Evolutionary conservation across 2,888 invertebrate species (phyloP).

Genomic region (Sinopyrophorus schimmeli): DNA sequence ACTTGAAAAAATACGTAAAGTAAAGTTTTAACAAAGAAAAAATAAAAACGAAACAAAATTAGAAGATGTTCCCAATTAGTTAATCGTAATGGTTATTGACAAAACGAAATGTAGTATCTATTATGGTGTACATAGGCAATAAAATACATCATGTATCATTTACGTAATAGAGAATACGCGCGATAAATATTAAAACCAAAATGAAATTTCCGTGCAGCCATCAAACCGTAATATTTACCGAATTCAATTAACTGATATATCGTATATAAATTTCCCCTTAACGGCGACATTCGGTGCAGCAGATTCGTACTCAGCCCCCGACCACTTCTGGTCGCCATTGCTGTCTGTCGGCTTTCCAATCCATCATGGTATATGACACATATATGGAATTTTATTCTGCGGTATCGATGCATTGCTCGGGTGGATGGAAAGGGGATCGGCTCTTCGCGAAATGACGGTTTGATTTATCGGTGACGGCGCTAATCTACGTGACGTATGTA

Average conservation of each 20-base stretch:
- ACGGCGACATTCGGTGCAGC: conserved; percentile 46
- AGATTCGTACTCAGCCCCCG: conserved; percentile 38
- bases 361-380: conserved; percentile 53
- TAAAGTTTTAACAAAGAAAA: no score
- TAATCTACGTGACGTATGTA: conserved; percentile 57
- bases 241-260: conserved; percentile 53
- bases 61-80: no score
- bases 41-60: no score
- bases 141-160: conserved; percentile 27
- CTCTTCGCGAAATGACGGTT: conserved; percentile 55
- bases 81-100: conserved; percentile 4
- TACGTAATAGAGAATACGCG: conserved; percentile 36
- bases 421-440: conserved; percentile 35
- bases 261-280: conserved; percentile 50
- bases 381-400: conserved; percentile 55
- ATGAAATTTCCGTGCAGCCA: conserved; percentile 45
- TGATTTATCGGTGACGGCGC: conserved; percentile 57
- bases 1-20: no score
- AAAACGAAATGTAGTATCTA: conserved; percentile 23
- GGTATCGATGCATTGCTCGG: conserved; percentile 52
- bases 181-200: conserved; percentile 47
- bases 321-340: conserved; percentile 46
- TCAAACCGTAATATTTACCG: conserved; percentile 49
- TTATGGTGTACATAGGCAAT: conserved; percentile 19
- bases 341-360: conserved; percentile 52